Evolutionary conservation across 2,113 vertebrate species (phyloP), one percentile per base, ranked within the genome.

Genomic region (Equus przewalskii): DNA sequence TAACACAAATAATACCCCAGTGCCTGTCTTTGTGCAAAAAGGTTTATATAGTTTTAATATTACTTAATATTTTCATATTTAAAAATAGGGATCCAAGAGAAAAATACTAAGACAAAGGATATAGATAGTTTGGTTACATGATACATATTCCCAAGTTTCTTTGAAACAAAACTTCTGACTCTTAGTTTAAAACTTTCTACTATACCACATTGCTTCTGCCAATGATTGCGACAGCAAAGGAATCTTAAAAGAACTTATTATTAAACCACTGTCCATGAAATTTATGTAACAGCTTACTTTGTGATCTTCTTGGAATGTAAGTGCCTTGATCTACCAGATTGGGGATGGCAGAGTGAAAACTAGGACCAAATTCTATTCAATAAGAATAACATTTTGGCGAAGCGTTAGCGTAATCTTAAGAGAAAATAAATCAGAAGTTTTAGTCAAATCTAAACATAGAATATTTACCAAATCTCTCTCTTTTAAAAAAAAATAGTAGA

Each of bases 341-440:
- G 36, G 67, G 10, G 19, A 36, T 93, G 60, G 22, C 24, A 64
- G 30, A 79, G 10, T 44, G 33, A 91, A 83, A 84, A 76, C 4
- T 10, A 49, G 94, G 10, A 15, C 19, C 54, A 56, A 56, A 33
- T 58, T 94, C 36, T 86, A 6, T 15, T 69, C 11, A 90, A 56
- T 3, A 82, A 76, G 18, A 67, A 36, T 60, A 67, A 28, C 44
- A 36, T 79, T 73, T 44, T 60, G 76, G 36, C 49, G 30, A 96
- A 69, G 10, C 9, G 22, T 26, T 91, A 30, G 22, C 26, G 1
- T 62, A 60, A 51, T 72, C 19, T 79, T 83, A 54, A 56, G 16
- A 85, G 46, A 91, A 92, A 76, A 70, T 84, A 89, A 58, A 70
- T 89, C 36, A 18, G 7, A 92, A 24, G 4, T 92, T 82, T 82